Conservation (phyloP, 1,140 invertebrate genomes). For the Drosophila melanica region DNA sequence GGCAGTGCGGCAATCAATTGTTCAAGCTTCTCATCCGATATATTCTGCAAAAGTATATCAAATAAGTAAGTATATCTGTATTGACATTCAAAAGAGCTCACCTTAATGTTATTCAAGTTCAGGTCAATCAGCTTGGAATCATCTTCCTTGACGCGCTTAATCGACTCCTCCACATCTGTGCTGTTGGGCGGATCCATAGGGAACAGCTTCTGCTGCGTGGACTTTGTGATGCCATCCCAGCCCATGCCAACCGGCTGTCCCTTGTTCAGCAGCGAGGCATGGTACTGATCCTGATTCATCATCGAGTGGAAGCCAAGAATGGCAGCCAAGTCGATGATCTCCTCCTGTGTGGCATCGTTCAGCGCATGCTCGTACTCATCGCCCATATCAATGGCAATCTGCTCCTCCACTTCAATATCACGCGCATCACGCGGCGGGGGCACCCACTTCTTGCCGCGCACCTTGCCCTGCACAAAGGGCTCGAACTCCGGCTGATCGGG, state of each 20-base stretch:
- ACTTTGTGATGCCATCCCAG: slow-evolving; percentile 97
- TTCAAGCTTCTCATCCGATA: slow-evolving; percentile 97
- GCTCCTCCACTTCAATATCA: slow-evolving; percentile 93
- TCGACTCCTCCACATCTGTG: slow-evolving; percentile 96
- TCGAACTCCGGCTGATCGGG: slow-evolving; percentile 98
- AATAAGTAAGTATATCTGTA: neutral
- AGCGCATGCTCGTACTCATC: slow-evolving; percentile 98
- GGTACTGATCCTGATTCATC: slow-evolving; percentile 99
- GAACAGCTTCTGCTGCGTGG: slow-evolving; percentile 94
- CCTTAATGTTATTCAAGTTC: slow-evolving; percentile 99
- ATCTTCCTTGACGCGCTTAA: slow-evolving; percentile 94
- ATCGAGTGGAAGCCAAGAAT: slow-evolving; percentile 99
- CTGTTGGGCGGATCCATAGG: slow-evolving; percentile 96
- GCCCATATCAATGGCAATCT: slow-evolving; percentile 95
- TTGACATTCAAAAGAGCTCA: slow-evolving; percentile 64
- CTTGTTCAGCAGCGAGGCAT: slow-evolving; percentile 96
- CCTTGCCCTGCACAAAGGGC: slow-evolving; percentile 94
- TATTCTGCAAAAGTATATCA: slow-evolving; percentile 88
- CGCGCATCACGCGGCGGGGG: slow-evolving; percentile 93
- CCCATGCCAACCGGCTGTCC: slow-evolving; percentile 93
- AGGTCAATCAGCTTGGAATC: slow-evolving; percentile 94
- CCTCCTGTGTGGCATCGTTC: slow-evolving; percentile 95
- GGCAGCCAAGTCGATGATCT: slow-evolving; percentile 99
- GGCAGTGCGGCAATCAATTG: slow-evolving; percentile 94
- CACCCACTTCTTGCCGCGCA: slow-evolving; percentile 97